Percentiles rank a stretch among this genome's conserved stretches.
These are phyloP conservation scores for Azorinus chamasolen DNA, from an alignment of 2,888 invertebrate genomes.

Conservation along the genomic window DNA sequence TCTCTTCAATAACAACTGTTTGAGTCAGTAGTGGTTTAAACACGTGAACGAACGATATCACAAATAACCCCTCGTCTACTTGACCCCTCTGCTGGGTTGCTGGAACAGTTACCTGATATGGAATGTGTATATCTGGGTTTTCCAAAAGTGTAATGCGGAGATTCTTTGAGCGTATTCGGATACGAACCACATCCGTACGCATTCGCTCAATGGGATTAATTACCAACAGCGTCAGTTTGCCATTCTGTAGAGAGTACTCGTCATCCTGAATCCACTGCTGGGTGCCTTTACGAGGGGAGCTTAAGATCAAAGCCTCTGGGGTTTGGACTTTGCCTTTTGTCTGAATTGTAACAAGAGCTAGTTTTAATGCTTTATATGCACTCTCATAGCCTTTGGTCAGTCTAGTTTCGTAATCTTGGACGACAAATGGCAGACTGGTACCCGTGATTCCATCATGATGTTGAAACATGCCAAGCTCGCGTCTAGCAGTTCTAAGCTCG, in stretches of 20 bases:
- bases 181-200: not conserved
- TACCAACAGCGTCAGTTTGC: conserved; percentile 87
- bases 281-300: no score
- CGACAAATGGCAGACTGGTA: conserved; percentile 96
- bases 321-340: conserved; percentile 21
- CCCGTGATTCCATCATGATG: conserved; percentile 99
- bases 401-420: conserved; percentile 92
- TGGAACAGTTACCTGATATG: no score
- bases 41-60: conserved; percentile 88
- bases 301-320: not conserved
- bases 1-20: not conserved
- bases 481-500: conserved; percentile 70
- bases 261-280: no score
- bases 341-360: conserved; percentile 20
- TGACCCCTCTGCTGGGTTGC: no score
- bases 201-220: conserved; percentile 91
- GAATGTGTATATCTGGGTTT: conserved; percentile 7
- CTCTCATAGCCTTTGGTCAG: conserved; percentile 51
- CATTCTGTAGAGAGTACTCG: conserved; percentile 41
- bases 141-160: not conserved
- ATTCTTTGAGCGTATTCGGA: not conserved
- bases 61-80: conserved; percentile 82
- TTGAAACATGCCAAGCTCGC: conserved; percentile 96
- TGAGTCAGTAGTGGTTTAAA: not conserved
- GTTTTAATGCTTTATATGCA: conserved; percentile 27